Conservation (phyloP, 2,113 vertebrate genomes). For the Vidua chalybeata region DNA sequence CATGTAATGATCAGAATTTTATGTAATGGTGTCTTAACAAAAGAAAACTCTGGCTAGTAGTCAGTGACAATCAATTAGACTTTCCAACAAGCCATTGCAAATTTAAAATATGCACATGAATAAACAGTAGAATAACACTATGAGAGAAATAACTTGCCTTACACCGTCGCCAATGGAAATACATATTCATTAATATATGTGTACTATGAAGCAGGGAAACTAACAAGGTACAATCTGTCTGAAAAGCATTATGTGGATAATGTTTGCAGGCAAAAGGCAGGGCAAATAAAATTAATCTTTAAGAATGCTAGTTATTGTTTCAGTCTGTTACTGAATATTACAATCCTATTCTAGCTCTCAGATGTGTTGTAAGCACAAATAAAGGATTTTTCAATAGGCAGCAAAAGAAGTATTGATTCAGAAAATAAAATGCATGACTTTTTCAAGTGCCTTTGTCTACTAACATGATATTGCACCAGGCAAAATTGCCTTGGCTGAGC, state of each 20-base stretch:
- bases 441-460: constrained; percentile 62
- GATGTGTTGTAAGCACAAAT: constrained; percentile 35
- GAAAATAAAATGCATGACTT: constrained; percentile 62
- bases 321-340: constrained; percentile 54
- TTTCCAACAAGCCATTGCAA: constrained; percentile 56
- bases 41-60: constrained; percentile 51
- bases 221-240: constrained; percentile 39
- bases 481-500: background rate
- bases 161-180: constrained; percentile 23
- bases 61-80: constrained; percentile 52
- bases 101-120: constrained; percentile 64
- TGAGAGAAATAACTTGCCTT: constrained; percentile 59
- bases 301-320: constrained; percentile 57
- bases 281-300: constrained; percentile 45
- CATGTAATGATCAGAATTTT: constrained; percentile 16
- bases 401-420: constrained; percentile 64
- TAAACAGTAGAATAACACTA: constrained; percentile 27
- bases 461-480: constrained; percentile 47
- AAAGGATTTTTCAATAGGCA: constrained; percentile 47
- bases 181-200: constrained; percentile 31
- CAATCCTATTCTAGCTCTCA: constrained; percentile 50
- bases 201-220: constrained; percentile 39
- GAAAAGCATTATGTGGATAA: constrained; percentile 35
- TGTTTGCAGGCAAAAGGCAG: constrained; percentile 38
- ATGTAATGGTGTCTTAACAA: constrained; percentile 44